Base-by-base conservation (phyloP, 2,888 invertebrate genomes). In the Ypsolopha sequella region DNA sequence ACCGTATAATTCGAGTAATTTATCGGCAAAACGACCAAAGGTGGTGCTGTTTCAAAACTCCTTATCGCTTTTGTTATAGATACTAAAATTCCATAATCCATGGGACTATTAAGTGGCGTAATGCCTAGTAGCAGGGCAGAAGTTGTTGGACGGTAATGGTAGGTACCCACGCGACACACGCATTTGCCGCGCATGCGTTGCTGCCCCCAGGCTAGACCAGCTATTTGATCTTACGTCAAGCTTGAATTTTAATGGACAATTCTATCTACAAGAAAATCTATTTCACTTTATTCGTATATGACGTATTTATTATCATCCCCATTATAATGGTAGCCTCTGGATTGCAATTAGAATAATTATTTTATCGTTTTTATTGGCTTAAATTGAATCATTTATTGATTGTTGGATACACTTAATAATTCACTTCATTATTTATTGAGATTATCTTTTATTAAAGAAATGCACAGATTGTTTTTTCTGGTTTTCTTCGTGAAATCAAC, bases 1-100 rank as follows among this genome's bases (percentile, higher is more conserved):
- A 69, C 70, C 70, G 77, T 82, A 80, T 86, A 85, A 85, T 85
- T 85, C 82, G 81, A 77, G 71, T 85, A 76, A 85, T 85, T 85
- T 85, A 85, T 84, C 70, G 76, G 63, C 59, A 66, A 66, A 62
- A 64, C 66, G 62, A 65, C 24, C 4, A 24, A 24, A 24, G 24
- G 4, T 24, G 24, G 24, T 4, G 24, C 24, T 24, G 24, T 4
- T 24, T 24, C 24, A 24, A 24, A 24, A 24, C 24, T 24, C 24
- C 24, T 24, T 24, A 24, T 2, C 24, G 2, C 24, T 24, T 24
- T 24, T 24, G 24, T 24, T 24, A 24, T 24, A 24, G 24, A 24
- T 4, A 24, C 24, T 24, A 24, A 24, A 24, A 24, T 24, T 24
- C 24, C 24, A 3, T 24, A 24, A 24, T 2, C 24, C 24, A 24